phyloP scores from a whole-genome alignment of 1,140 invertebrate genomes.

The Acyrthosiphon pisum region DNA sequence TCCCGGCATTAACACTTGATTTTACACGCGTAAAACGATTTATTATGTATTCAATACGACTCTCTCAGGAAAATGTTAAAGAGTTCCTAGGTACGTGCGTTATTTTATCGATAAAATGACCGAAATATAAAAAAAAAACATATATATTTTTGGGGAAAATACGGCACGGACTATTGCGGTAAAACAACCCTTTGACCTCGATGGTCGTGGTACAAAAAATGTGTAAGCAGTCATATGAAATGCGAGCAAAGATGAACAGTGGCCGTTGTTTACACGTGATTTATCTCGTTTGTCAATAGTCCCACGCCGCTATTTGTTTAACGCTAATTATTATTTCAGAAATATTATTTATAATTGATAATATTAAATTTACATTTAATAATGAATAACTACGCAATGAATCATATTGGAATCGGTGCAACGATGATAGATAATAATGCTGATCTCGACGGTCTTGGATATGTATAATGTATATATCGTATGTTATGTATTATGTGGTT shows the following conservation, averaged over 20 bases:
- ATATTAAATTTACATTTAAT: neutral
- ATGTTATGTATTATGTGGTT: neutral
- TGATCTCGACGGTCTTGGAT: neutral
- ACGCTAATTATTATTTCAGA: neutral
- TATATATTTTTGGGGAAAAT: neutral
- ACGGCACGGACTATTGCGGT: too few species aligned
- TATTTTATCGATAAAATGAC: neutral
- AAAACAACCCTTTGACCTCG: too few species aligned
- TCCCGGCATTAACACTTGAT: neutral
- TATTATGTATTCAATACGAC: neutral
- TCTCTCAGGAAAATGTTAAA: neutral
- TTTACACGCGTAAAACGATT: neutral
- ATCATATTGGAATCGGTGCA: neutral
- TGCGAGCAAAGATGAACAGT: neutral
- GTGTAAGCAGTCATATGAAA: neutral
- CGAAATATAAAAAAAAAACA: neutral
- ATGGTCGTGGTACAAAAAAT: too few species aligned
- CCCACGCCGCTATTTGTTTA: neutral
- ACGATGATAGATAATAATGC: neutral
- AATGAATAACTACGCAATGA: neutral
- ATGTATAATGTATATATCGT: neutral
- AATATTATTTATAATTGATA: neutral
- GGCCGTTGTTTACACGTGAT: neutral
- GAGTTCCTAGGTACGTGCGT: too few species aligned
- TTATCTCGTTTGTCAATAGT: neutral